Percentiles rank a stretch among this genome's conserved stretches.
Conservation (phyloP, 2,888 invertebrate genomes). For the Zhuqinia jingwanae region DNA sequence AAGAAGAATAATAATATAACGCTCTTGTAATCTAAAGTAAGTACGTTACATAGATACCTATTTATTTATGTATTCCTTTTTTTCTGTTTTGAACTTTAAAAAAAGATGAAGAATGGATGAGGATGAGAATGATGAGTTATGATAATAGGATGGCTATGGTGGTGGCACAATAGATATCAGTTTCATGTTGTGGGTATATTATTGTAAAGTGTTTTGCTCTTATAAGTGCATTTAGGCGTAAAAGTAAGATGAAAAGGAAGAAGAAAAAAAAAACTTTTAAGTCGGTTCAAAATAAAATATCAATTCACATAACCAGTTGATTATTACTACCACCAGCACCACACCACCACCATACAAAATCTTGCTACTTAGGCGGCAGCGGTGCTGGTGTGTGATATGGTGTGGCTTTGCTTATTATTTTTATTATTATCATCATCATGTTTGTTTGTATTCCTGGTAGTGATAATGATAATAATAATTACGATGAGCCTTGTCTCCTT, state of each 20-base stretch:
- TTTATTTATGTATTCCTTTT: conserved; percentile 56
- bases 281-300: conserved; percentile 9
- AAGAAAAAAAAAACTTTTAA: no score
- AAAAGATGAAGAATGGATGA: not conserved
- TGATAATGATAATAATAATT: conserved; percentile 55
- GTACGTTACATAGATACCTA: conserved; percentile 17
- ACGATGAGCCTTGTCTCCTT: conserved; percentile 66
- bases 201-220: conserved; percentile 42
- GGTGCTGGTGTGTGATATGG: conserved; percentile 8
- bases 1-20: not conserved
- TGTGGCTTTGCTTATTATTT: conserved; percentile 22
- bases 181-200: conserved; percentile 12
- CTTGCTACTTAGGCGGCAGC: no score
- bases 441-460: conserved; percentile 56
- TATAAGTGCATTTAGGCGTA: conserved; percentile 64
- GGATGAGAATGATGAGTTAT: conserved; percentile 28
- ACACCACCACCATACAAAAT: no score
- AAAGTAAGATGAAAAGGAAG: conserved; percentile 19
- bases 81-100: conserved; percentile 25
- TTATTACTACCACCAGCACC: not conserved
- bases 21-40: conserved; percentile 31
- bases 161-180: conserved; percentile 38
- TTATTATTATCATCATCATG: no score
- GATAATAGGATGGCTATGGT: conserved; percentile 24
- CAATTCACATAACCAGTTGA: conserved; percentile 30